Evolutionary conservation across 2,888 invertebrate genomes (phyloP).

Genomic region (Eilema sororculum): DNA sequence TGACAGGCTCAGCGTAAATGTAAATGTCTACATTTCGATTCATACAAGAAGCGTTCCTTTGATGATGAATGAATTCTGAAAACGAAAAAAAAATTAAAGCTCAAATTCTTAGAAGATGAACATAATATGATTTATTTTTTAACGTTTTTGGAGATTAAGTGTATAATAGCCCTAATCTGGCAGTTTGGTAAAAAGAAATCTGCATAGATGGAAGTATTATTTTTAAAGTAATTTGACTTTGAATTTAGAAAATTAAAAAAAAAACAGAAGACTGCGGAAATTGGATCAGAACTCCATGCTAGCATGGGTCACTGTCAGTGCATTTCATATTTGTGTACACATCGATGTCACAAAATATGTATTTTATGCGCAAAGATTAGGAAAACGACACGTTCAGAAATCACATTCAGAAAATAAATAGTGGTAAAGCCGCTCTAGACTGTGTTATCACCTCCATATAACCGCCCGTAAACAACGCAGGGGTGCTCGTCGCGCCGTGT

Average conservation of each 20-base stretch:
- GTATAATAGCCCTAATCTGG: too few species aligned
- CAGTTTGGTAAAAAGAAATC: not conserved
- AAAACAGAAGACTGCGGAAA: too few species aligned
- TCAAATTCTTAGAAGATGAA: not conserved
- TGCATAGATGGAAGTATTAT: not conserved
- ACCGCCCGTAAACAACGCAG: constrained; percentile 33
- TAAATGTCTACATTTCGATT: not conserved
- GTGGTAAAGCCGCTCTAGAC: constrained; percentile 51
- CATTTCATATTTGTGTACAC: not conserved
- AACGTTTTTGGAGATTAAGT: not conserved
- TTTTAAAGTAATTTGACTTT: too few species aligned
- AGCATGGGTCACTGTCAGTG: too few species aligned
- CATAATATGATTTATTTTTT: too few species aligned
- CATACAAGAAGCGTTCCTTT: not conserved
- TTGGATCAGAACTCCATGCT: too few species aligned
- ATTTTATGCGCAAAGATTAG: not conserved
- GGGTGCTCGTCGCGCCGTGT: constrained; percentile 34
- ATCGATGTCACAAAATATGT: not conserved
- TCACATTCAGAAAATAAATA: constrained; percentile 18
- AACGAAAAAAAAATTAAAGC: not conserved
- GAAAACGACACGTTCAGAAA: constrained; percentile 25
- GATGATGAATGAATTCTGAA: not conserved
- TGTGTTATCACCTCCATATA: constrained; percentile 31
- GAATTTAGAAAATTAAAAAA: too few species aligned
- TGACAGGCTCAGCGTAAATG: not conserved